Base-by-base conservation (phyloP, 2,888 invertebrate genomes). In the Cyrtodaria siliqua region DNA sequence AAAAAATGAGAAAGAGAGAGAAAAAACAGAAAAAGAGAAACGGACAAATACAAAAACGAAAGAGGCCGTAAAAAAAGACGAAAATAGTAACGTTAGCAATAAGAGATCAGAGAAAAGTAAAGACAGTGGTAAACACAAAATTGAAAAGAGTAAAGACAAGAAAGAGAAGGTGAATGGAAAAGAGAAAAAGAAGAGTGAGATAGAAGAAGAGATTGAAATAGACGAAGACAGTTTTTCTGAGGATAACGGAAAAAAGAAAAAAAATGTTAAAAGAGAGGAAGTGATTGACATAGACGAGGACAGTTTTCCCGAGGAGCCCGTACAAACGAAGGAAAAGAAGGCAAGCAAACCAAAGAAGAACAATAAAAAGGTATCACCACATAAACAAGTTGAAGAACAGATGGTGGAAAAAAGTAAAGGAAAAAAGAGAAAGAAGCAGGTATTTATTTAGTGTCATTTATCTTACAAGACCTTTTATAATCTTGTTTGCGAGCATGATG, bases 221-320 rank as follows among this genome's bases (percentile, higher is more conserved):
- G 75, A 75, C 38, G 75, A 75, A 1, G 70, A 75, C 27, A 69
- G 64, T 29, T 14, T 50, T 3, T 49, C 38, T 29, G 67, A 55
- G 33, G 59, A 33, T 18, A 53, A 49, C 9, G 66, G 61, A 55
- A 50, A 61, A 42, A 24, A 57, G 26, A 61, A 62, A 56, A 38
- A 62, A 42, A 29, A 71, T 57, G 6, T 9, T 18, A 60, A 29
- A 33, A 59, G 57, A 42, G 75, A 75, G 18, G 69, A 64, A 27
- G 53, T 75, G 14, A 69, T 75, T 24, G 56, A 50, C 24, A 70
- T 75, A 29, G 75, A 75, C 38, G 75, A 75, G 1, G 70, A 75
- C 27, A 69, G 64, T 29, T 14, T 50, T 3, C 56, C 38, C 27
- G 67, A 55, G 33, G 42, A 24, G 12, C 55, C 49, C 3, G n/a